Percentiles rank a stretch among this genome's conserved stretches.
These are phyloP conservation scores for Brachionus calyciflorus DNA, from an alignment of 1,140 invertebrate species.

Conservation along the genomic window DNA sequence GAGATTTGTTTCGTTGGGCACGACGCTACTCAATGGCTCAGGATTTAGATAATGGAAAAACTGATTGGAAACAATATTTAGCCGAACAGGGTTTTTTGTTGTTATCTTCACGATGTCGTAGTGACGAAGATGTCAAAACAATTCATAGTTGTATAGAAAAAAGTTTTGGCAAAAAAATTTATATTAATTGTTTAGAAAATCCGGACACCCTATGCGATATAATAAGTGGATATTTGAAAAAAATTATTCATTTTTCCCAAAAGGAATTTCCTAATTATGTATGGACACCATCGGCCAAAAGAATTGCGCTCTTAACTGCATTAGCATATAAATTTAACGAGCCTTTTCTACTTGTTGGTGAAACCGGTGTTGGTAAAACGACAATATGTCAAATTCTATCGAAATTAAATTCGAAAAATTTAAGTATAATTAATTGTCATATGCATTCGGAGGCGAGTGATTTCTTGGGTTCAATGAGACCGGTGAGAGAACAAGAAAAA, in stretches of 20 bases:
- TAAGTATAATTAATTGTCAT: constrained; percentile 90
- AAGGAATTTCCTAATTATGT: constrained; percentile 74
- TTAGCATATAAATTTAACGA: constrained; percentile 85
- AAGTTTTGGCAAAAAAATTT: constrained; percentile 75
- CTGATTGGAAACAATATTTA: constrained; percentile 92
- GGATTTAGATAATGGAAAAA: constrained; percentile 36
- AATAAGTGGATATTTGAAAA: constrained; percentile 70
- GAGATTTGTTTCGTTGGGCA: constrained; percentile 96
- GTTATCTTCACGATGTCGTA: constrained; percentile 85
- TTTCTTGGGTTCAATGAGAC: constrained; percentile 89
- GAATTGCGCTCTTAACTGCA: constrained; percentile 83
- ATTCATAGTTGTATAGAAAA: constrained; percentile 78
- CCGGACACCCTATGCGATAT: constrained; percentile 71
- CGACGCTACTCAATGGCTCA: constrained; percentile 70
- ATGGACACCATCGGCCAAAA: constrained; percentile 85
- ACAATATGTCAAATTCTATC: constrained; percentile 87
- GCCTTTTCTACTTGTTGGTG: constrained; percentile 89
- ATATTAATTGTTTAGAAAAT: constrained; percentile 61
- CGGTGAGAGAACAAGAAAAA: constrained; percentile 66
- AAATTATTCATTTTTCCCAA: constrained; percentile 58
- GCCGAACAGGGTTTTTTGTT: constrained; percentile 95
- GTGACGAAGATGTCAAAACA: constrained; percentile 69
- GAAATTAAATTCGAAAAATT: constrained; percentile 65
- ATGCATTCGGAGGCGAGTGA: constrained; percentile 97
- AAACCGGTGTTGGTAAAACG: constrained; percentile 96